phyloP scores from a whole-genome alignment of 2,113 vertebrate species.

The Rhabdornis inornatus region DNA sequence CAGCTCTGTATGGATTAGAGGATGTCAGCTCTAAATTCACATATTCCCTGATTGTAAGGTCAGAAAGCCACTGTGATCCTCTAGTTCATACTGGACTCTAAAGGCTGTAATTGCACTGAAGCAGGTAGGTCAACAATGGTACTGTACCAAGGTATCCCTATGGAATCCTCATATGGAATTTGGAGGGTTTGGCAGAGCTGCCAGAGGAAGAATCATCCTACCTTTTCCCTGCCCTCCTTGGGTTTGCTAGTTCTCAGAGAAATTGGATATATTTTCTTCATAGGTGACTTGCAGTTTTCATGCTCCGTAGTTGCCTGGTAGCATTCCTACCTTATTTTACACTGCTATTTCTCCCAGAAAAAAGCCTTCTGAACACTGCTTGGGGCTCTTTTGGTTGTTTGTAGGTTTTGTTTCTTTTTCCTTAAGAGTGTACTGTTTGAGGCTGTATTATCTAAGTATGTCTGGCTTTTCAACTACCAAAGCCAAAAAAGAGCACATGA shows the following conservation, averaged over 20 bases:
- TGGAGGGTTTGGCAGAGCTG: not conserved
- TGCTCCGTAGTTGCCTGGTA: not conserved
- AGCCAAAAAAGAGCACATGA: not conserved
- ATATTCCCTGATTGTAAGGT: not conserved
- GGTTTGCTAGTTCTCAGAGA: not conserved
- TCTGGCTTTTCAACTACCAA: not conserved
- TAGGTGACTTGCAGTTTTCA: not conserved
- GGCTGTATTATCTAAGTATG: not conserved
- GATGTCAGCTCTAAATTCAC: not conserved
- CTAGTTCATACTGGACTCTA: not conserved
- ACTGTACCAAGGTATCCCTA: not conserved
- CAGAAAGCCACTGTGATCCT: not conserved
- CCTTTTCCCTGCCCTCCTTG: not conserved
- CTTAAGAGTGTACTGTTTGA: not conserved
- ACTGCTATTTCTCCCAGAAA: not conserved
- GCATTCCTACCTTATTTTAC: not conserved
- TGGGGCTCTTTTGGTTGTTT: not conserved
- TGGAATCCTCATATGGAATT: not conserved
- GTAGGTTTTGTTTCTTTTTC: not conserved
- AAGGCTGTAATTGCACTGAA: not conserved
- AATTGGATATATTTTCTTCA: not conserved
- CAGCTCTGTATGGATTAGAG: not conserved
- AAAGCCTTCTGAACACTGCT: not conserved
- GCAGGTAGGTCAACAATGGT: not conserved
- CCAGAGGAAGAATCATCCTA: not conserved